Evolutionary conservation across 2,113 vertebrate species (phyloP).

Genomic region (Macaca mulatta): DNA sequence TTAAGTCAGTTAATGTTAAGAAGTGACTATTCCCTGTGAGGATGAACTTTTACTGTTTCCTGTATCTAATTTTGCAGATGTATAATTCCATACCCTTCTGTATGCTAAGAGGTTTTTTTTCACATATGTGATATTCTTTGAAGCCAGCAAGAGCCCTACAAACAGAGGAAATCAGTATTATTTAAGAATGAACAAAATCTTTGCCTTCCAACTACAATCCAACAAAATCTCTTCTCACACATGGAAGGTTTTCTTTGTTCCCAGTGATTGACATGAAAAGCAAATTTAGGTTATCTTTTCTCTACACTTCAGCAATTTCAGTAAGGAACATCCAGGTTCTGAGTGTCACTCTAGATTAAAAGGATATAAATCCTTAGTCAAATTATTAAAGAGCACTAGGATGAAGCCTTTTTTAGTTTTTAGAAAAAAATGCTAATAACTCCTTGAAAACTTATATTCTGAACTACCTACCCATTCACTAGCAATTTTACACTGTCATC

Average conservation of each 20-base stretch:
- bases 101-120: background rate
- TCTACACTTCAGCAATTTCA: constrained; percentile 77
- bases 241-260: constrained; percentile 61
- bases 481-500: background rate
- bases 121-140: background rate
- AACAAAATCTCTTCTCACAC: constrained; percentile 45
- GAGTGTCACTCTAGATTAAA: constrained; percentile 75
- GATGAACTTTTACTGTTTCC: background rate
- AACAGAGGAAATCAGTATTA: constrained; percentile 16
- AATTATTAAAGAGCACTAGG: background rate
- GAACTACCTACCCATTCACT: background rate
- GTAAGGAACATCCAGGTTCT: constrained; percentile 50
- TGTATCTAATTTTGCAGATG: background rate
- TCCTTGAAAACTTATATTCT: background rate
- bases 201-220: background rate
- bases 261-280: constrained; percentile 68
- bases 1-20: background rate
- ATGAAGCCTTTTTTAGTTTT: background rate
- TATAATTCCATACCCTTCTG: background rate
- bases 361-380: constrained; percentile 38
- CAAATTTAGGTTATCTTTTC: constrained; percentile 76
- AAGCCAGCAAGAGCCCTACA: background rate
- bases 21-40: background rate
- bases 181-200: constrained; percentile 22
- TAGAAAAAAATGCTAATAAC: background rate